These are phyloP conservation scores for Morpho achilles DNA, from an alignment of 2,888 invertebrate genomes.

Conservation along the genomic window DNA sequence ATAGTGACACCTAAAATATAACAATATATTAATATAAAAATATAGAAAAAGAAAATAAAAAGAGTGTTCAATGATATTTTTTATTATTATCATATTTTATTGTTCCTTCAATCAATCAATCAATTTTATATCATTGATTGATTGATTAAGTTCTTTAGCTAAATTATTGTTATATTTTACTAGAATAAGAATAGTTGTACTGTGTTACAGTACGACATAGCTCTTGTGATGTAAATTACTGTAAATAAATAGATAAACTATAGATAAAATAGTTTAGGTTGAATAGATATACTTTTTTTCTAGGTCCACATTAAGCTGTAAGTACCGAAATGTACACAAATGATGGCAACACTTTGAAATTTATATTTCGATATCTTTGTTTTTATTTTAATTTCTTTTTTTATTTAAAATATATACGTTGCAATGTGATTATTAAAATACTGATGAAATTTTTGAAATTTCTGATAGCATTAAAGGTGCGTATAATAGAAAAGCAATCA, in stretches of 20 bases:
- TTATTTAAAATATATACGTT: conserved; percentile 58
- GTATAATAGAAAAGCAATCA: conserved; percentile 43
- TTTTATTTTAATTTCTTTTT: conserved; percentile 51
- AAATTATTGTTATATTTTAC: conserved; percentile 5
- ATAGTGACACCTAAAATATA: background rate
- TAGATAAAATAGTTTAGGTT: conserved; percentile 50
- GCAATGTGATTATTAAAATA: conserved; percentile 54
- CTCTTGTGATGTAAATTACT: conserved; percentile 76
- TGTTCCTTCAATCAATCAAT: background rate
- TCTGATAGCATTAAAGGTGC: conserved; percentile 20
- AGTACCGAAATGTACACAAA: conserved; percentile 53
- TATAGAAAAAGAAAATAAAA: background rate
- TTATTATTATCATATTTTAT: background rate
- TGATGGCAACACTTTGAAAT: conserved; percentile 46
- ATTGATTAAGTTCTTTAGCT: background rate
- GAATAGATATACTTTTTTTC: conserved; percentile 46
- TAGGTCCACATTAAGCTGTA: conserved; percentile 50
- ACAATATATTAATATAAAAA: background rate
- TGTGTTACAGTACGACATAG: conserved; percentile 43
- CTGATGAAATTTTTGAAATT: conserved; percentile 24
- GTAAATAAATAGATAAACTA: conserved; percentile 60
- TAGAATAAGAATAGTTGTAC: background rate
- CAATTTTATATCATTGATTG: background rate
- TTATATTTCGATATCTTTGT: conserved; percentile 53
- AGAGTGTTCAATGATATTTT: background rate